Base-by-base conservation (phyloP, 2,888 invertebrate genomes). In the Cosmopolites sordidus region DNA sequence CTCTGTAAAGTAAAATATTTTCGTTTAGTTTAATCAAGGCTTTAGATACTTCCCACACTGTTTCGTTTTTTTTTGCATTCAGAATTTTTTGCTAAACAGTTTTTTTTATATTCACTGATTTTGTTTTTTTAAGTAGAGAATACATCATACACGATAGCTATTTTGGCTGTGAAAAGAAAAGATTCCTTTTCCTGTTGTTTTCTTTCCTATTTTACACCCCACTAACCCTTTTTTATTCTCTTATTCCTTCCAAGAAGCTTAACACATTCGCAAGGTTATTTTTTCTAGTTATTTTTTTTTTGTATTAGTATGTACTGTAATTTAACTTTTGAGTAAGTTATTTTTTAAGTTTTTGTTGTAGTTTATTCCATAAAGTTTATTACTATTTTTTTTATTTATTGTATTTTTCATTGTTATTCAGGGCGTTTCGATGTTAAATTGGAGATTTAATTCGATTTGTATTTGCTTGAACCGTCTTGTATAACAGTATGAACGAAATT, bases 351-450 rank as follows among this genome's bases (percentile, higher is more conserved):
- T 33, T 22, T 33, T 33, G 12, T 33, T 33, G 12, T 33, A 33
- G 33, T 33, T n/a, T 33, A 33, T 33, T 33, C 3, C 33, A 33
- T 33, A 33, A 33, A 33, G 11, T 33, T 33, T 33, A 33, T 33
- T 33, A 33, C 5, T 33, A 11, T n/a, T n/a, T 33, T 33, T 33
- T 11, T 6, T 33, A 33, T 33, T 33, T 33, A 33, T 33, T 33
- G 33, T 11, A 33, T 33, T 33, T 33, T 33, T 12, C 4, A 22
- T 22, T 22, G 22, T 22, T 8, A 22, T 8, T 5, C 22, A 22
- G 22, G 22, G 22, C 22, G 22, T 5, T 8, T 22, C 8, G 22
- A 22, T n/a, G n/a, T n/a, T n/a, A n/a, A n/a, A n/a, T n/a, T n/a
- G n/a, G n/a, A n/a, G n/a, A n/a, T n/a, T n/a, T n/a, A n/a, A n/a